These are phyloP conservation scores for Galerucella calmariensis DNA, from an alignment of 2,888 invertebrate genomes.

Conservation along the genomic window DNA sequence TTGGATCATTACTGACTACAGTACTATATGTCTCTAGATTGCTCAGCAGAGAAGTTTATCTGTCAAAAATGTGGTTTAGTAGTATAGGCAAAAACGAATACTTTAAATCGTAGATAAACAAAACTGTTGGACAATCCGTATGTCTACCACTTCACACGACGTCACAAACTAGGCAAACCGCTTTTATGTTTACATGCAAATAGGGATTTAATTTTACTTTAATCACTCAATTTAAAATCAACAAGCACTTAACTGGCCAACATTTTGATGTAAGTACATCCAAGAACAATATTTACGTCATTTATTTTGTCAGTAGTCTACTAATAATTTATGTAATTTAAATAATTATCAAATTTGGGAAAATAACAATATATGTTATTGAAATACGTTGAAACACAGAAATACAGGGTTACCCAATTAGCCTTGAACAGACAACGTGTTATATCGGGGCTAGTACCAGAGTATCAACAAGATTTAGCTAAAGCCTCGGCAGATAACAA, in stretches of 20 bases:
- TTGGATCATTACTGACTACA: too few species aligned
- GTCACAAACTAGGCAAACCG: slow-evolving; percentile 8
- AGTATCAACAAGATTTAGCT: too few species aligned
- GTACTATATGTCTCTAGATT: too few species aligned
- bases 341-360: too few species aligned
- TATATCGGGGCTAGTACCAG: too few species aligned
- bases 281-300: background rate
- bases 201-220: background rate
- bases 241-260: background rate
- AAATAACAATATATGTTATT: too few species aligned
- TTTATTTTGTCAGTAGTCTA: background rate
- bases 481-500: too few species aligned
- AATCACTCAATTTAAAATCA: background rate
- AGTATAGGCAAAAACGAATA: background rate
- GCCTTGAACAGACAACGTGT: too few species aligned
- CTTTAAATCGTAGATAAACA: background rate
- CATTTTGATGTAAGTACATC: background rate
- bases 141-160: slow-evolving; percentile 18
- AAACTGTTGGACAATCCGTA: background rate
- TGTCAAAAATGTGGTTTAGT: background rate
- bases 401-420: too few species aligned
- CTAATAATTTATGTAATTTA: background rate
- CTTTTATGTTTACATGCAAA: background rate
- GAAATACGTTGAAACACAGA: too few species aligned
- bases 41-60: too few species aligned